Conservation (phyloP, 1,140 invertebrate genomes). For the Drosophila melanogaster region DNA sequence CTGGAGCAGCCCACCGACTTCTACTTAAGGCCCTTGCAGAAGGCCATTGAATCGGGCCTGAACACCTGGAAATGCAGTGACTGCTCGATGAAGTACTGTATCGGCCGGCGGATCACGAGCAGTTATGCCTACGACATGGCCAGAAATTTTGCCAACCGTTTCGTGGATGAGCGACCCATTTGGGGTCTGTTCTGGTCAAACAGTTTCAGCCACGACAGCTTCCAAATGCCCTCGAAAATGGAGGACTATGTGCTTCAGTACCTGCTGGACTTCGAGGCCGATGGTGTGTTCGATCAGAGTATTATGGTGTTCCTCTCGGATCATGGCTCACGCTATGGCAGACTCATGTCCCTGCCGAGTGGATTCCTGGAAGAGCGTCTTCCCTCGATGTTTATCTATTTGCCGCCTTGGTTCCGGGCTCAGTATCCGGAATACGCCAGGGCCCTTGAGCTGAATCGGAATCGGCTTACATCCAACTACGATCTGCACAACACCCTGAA, state of each 20-base stretch:
- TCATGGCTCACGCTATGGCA: slow-evolving; percentile 95
- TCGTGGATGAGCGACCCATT: slow-evolving; percentile 83
- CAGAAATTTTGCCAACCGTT: slow-evolving; percentile 85
- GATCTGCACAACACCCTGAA: slow-evolving; percentile 91
- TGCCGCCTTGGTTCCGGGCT: slow-evolving; percentile 91
- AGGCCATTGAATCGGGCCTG: slow-evolving; percentile 85
- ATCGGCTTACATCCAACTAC: slow-evolving; percentile 91
- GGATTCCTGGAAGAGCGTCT: slow-evolving; percentile 95
- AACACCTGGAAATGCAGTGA: slow-evolving; percentile 28
- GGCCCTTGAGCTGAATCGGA: slow-evolving; percentile 89
- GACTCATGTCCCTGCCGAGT: slow-evolving; percentile 86
- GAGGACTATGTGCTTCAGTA: slow-evolving; percentile 87
- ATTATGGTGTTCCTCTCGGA: slow-evolving; percentile 94
- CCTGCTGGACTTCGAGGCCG: slow-evolving; percentile 86
- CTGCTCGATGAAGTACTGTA: slow-evolving; percentile 81
- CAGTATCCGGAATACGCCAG: slow-evolving; percentile 87
- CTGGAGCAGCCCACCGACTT: slow-evolving; percentile 92
- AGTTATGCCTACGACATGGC: slow-evolving; percentile 87
- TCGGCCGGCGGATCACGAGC: slow-evolving; percentile 86
- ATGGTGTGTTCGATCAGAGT: slow-evolving; percentile 87
- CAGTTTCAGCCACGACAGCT: slow-evolving; percentile 91
- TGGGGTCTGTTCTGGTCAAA: slow-evolving; percentile 93
- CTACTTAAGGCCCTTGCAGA: slow-evolving; percentile 90
- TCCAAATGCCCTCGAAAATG: slow-evolving; percentile 87
- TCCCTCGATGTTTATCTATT: slow-evolving; percentile 91